Conservation (phyloP, 2,113 vertebrate species). For the Nettapus auritus region DNA sequence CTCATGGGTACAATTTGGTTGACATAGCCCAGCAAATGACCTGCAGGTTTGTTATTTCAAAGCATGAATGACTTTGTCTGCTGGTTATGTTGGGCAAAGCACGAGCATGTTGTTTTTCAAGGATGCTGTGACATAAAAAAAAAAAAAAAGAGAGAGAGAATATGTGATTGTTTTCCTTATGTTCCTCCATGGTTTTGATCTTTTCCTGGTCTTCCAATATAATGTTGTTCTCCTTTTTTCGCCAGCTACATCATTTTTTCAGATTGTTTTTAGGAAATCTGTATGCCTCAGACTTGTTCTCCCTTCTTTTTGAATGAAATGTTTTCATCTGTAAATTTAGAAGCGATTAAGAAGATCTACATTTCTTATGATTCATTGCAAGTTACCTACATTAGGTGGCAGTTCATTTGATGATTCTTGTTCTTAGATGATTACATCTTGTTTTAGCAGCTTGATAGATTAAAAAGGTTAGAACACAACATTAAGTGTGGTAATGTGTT, state of each 20-base stretch:
- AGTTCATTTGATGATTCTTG: not conserved
- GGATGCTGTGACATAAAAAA: not conserved
- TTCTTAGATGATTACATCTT: not conserved
- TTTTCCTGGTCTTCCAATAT: not conserved
- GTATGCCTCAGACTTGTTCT: not conserved
- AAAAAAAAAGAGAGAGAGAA: not conserved
- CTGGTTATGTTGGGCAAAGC: not conserved
- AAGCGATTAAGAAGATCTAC: not conserved
- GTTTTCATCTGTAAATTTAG: not conserved
- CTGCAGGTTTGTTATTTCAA: conserved; percentile 3
- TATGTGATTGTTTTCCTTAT: not conserved
- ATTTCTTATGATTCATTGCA: not conserved
- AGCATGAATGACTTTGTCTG: not conserved
- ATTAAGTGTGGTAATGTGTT: not conserved
- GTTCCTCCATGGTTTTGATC: not conserved
- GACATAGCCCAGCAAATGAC: not conserved
- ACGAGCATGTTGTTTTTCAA: not conserved
- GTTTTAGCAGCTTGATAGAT: not conserved
- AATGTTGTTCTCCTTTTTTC: not conserved
- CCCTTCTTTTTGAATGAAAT: not conserved
- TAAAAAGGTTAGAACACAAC: not conserved
- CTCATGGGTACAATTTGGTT: not conserved
- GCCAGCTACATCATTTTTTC: not conserved
- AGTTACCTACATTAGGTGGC: not conserved
- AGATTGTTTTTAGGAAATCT: not conserved